phyloP scores from a whole-genome alignment of 2,113 vertebrate genomes.

The Nycticryphes semicollaris region DNA sequence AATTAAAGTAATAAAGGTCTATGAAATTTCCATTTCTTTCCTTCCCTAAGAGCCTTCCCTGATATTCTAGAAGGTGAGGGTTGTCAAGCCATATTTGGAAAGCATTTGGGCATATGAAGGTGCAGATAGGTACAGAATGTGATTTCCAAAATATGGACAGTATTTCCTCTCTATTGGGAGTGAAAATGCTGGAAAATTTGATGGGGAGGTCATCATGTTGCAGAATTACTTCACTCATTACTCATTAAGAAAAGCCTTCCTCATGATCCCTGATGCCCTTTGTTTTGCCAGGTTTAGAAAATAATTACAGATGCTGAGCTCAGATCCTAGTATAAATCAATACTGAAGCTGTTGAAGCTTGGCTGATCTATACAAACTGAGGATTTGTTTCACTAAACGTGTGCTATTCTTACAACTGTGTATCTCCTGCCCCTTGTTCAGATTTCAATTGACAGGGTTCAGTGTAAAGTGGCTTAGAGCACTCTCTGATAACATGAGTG shows the following conservation, averaged over 20 bases:
- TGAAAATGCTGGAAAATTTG: not conserved
- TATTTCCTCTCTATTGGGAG: not conserved
- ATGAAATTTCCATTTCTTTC: not conserved
- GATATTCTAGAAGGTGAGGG: not conserved
- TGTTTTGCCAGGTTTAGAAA: conserved; percentile 19
- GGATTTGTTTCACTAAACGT: conserved; percentile 3
- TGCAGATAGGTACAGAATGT: not conserved
- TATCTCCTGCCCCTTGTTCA: not conserved
- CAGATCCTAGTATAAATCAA: not conserved
- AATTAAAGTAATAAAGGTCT: not conserved
- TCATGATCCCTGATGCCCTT: not conserved
- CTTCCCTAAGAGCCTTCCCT: not conserved
- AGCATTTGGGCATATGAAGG: not conserved
- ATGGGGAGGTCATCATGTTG: not conserved
- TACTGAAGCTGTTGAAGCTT: not conserved
- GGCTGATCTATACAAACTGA: not conserved
- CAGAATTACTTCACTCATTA: not conserved
- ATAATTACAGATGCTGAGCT: not conserved
- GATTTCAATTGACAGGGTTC: conserved; percentile 1
- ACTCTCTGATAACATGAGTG: not conserved
- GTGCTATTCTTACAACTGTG: not conserved
- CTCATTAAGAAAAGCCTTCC: not conserved
- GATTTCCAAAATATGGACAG: not conserved
- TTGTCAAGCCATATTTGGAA: not conserved
- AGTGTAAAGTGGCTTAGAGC: conserved; percentile 7